Conservation (phyloP, 37 sponge, comb jelly and placozoan species). For the Lycopodina hypogea region DNA sequence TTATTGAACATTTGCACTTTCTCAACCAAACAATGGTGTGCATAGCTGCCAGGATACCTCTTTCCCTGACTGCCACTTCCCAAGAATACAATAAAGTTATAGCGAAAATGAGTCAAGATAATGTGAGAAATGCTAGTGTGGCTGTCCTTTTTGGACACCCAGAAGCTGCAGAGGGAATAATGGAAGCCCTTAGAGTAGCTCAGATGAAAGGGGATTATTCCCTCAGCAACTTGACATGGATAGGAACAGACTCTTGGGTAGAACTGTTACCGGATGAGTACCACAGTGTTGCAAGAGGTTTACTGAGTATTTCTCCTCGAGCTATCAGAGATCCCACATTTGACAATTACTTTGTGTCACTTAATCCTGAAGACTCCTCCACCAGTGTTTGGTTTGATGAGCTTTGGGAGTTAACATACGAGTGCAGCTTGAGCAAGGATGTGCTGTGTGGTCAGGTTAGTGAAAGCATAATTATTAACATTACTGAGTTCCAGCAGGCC, state of each 20-base stretch:
- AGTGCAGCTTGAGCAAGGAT: conserved; percentile 4
- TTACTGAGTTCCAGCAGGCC: conserved; percentile 20
- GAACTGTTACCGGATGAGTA: conserved; percentile 11
- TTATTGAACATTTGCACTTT: conserved; percentile 10
- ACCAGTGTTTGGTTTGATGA: conserved; percentile 74
- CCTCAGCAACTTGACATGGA: conserved; percentile 43
- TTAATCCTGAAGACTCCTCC: conserved; percentile 43
- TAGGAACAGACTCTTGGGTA: conserved; percentile 79
- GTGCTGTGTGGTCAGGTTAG: neutral
- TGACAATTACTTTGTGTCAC: conserved; percentile 50
- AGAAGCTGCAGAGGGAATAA: conserved; percentile 17
- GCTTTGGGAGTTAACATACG: conserved; percentile 13
- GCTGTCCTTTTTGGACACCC: conserved; percentile 65
- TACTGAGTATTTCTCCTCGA: conserved; percentile 37
- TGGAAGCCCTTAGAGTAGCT: conserved; percentile 11
- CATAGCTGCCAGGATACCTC: neutral
- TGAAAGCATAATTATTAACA: neutral
- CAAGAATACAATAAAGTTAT: conserved; percentile 13
- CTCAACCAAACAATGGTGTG: neutral
- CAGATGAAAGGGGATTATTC: conserved; percentile 14
- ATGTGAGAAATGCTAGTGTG: conserved; percentile 50
- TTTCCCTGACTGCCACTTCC: neutral
- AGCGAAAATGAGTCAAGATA: neutral
- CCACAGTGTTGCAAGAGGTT: conserved; percentile 14
- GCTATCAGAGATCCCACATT: conserved; percentile 2